A percentile compares a stretch with the other conserved stretches of the same genome.
phyloP scores from a whole-genome alignment of 37 sponge, comb jelly and placozoan genomes.

The Ianthella basta region DNA sequence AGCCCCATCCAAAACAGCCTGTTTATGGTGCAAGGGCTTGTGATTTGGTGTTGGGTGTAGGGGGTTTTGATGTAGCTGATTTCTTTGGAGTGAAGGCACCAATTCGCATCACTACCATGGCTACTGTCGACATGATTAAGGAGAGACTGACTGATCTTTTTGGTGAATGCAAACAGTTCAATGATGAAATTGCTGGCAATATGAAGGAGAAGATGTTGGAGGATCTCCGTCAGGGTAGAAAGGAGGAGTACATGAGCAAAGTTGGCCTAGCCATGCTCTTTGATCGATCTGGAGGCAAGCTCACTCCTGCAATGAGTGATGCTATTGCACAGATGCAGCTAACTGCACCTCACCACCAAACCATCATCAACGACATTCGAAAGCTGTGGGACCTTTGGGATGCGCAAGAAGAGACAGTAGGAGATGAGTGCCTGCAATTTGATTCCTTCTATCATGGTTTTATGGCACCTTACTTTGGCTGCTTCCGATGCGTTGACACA shows the following conservation, averaged over 20 bases:
- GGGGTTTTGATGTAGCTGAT: conserved; percentile 74
- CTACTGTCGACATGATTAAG: conserved; percentile 68
- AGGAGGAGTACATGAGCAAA: conserved; percentile 90
- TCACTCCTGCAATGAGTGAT: conserved; percentile 61
- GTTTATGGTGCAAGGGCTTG: conserved; percentile 79
- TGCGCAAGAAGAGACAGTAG: conserved; percentile 29
- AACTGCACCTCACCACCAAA: conserved; percentile 38
- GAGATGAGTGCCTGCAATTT: conserved; percentile 68
- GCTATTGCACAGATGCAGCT: conserved; percentile 48
- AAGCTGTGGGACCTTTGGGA: conserved; percentile 82
- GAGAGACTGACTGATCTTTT: conserved; percentile 64
- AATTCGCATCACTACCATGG: conserved; percentile 76
- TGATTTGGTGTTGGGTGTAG: conserved; percentile 63
- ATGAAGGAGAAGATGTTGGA: conserved; percentile 83
- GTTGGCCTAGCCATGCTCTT: conserved; percentile 71
- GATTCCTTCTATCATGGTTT: conserved; percentile 85
- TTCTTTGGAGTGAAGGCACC: conserved; percentile 78
- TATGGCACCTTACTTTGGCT: conserved; percentile 91
- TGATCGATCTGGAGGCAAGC: conserved; percentile 82
- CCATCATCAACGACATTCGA: conserved; percentile 65
- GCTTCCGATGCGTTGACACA: conserved; percentile 72
- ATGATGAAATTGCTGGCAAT: conserved; percentile 21
- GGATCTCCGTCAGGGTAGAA: conserved; percentile 56
- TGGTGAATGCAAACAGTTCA: conserved; percentile 69
- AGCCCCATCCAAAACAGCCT: conserved; percentile 73